These are phyloP conservation scores for Ostrea edulis DNA, from an alignment of 1,140 invertebrate genomes.

Conservation along the genomic window DNA sequence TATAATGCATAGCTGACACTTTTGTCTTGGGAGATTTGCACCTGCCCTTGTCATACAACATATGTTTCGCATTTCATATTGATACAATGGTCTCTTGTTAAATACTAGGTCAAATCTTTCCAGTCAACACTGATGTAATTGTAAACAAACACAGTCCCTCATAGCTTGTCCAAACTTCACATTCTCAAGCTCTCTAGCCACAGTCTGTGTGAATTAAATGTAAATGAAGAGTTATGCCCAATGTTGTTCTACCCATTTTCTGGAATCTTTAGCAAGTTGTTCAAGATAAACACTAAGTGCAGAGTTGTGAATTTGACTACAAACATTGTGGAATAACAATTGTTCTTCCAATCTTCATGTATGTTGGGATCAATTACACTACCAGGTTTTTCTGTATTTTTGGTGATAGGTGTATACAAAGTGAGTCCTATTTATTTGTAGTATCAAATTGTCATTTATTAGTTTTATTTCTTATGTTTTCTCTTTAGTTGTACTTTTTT, in stretches of 20 bases:
- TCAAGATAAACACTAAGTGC: neutral
- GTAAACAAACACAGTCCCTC: neutral
- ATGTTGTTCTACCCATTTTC: conserved; percentile 15
- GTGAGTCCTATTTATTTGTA: no score
- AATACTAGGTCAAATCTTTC: neutral
- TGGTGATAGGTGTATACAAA: no score
- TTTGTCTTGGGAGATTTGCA: neutral
- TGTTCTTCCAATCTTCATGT: neutral
- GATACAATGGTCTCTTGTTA: neutral
- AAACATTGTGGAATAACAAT: neutral
- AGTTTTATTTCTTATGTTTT: no score
- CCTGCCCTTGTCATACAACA: neutral
- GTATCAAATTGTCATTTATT: no score
- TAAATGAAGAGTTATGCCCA: neutral
- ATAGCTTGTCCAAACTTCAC: neutral
- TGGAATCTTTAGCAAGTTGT: neutral
- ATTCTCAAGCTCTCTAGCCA: neutral
- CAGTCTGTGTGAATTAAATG: neutral
- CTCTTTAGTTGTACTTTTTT: no score
- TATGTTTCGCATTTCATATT: neutral
- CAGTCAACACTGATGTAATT: neutral
- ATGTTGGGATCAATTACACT: neutral
- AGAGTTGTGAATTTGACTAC: neutral
- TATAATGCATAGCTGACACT: neutral
- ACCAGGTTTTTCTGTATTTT: neutral